phyloP scores from a whole-genome alignment of 1,140 invertebrate species.

The Euglossa dilemma region DNA sequence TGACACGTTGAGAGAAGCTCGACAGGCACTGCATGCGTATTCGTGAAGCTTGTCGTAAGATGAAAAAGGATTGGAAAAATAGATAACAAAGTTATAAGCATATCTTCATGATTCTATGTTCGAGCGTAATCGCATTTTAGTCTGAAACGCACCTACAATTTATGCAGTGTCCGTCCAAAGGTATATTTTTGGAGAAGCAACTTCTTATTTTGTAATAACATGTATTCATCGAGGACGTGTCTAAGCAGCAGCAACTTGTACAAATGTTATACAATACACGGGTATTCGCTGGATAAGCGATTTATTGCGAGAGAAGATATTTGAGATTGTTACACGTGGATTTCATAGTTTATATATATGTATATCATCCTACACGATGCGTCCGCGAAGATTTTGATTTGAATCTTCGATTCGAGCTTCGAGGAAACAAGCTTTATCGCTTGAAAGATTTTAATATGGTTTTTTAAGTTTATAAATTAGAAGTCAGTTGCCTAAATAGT shows the following conservation, averaged over 20 bases:
- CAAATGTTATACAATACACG: constrained; percentile 11
- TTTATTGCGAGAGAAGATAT: background rate
- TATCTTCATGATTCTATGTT: constrained; percentile 41
- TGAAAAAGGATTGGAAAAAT: constrained; percentile 5
- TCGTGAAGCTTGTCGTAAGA: constrained; percentile 34
- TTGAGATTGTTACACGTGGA: background rate
- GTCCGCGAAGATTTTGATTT: background rate
- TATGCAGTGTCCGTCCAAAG: constrained; percentile 62
- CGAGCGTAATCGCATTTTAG: constrained; percentile 3
- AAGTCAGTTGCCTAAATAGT: too few species aligned
- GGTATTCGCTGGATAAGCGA: too few species aligned
- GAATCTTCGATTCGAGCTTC: too few species aligned
- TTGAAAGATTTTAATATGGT: too few species aligned
- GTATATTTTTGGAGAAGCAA: constrained; percentile 42
- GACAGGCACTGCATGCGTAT: constrained; percentile 57
- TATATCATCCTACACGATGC: too few species aligned
- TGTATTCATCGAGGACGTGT: background rate
- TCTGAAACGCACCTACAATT: constrained; percentile 35
- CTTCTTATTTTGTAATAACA: constrained; percentile 35
- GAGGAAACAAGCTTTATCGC: too few species aligned
- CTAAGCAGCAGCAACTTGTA: background rate
- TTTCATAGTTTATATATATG: too few species aligned
- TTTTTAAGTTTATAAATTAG: too few species aligned
- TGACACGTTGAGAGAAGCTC: background rate
- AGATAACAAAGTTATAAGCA: constrained; percentile 9